Evolutionary conservation across 92 coral and sea anemone species (phyloP), one percentile per base, ranked within the genome.

Genomic region (Umimayanthus kanabou): DNA sequence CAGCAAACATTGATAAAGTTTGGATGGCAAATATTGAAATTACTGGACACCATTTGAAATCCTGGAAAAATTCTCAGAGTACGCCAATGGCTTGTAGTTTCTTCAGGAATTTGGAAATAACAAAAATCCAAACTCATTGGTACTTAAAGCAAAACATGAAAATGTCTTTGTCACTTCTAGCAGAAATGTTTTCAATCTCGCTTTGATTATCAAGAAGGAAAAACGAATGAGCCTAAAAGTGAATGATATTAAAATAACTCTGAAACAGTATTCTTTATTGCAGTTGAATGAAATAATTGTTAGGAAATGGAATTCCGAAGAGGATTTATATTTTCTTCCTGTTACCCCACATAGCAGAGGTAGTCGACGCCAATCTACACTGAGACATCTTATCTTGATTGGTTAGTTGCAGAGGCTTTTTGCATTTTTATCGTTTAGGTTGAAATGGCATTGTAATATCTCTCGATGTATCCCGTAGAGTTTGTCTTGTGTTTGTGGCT

Each of bases 391-490:
- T 42, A 37, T 66, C 37, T 39, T 39, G 28, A 64, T n/a, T 23
- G 50, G 70, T 28, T 55, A 16, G 69, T 37, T 15, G 85, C 37
- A 10, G 39, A 9, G 33, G 33, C 47, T 42, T 66, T 80, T 4
- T n/a, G 43, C 76, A 67, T 67, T 82, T 81, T 40, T 67, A 70
- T 78, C 33, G 61, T 45, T 78, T 47, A 43, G 57, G 61, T 43
- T 69, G 5, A 43, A 83, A 29, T 37, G 45, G 39, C 79, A 75
- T 39, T 75, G 79, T 39, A 43, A 37, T 43, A 69, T 70, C 50
- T 26, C 26, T 40, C 14, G 20, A 9, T 40, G 78, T 70, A 43
- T 83, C 87, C 87, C 87, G 77, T 49, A 15, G 87, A 4, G 87
- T 16, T 50, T 13, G 49, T 69, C 33, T 53, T 83, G 47, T 83